Conservation (phyloP, 1,140 invertebrate species). For the Leptopilina boulardi region DNA sequence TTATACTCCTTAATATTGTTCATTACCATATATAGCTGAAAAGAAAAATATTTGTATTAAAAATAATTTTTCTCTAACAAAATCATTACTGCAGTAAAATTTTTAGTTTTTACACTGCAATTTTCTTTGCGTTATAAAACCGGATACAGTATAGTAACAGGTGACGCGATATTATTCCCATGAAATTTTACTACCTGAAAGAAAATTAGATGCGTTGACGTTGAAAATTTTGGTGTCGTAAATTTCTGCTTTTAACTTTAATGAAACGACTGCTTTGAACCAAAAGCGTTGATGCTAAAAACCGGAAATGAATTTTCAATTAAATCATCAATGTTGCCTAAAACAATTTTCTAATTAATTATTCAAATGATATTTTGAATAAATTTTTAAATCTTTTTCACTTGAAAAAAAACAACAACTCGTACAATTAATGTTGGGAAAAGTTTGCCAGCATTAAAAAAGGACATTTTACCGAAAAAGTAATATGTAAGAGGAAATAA, state of each 20-base stretch:
- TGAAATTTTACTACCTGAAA: neutral
- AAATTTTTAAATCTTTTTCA: neutral
- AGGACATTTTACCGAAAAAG: conserved; percentile 8
- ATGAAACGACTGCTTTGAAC: too few species aligned
- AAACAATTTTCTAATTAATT: neutral
- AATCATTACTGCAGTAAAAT: too few species aligned
- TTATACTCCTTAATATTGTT: too few species aligned
- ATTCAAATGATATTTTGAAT: neutral
- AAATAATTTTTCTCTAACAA: too few species aligned
- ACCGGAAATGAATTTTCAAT: neutral
- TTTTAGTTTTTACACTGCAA: too few species aligned
- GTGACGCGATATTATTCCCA: neutral
- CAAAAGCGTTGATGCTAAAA: too few species aligned
- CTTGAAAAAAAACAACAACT: neutral
- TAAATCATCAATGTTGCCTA: too few species aligned
- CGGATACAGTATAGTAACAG: neutral
- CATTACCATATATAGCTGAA: too few species aligned
- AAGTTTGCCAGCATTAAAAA: conserved; percentile 17
- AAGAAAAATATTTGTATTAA: too few species aligned
- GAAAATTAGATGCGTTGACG: conserved; percentile 1
- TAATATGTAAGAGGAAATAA: conserved; percentile 33
- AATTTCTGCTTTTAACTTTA: too few species aligned
- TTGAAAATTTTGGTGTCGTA: neutral
- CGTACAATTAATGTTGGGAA: conserved; percentile 8
- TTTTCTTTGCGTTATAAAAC: conserved; percentile 10